Conservation (phyloP, 2,888 invertebrate species). For the Microctonus brassicae region DNA sequence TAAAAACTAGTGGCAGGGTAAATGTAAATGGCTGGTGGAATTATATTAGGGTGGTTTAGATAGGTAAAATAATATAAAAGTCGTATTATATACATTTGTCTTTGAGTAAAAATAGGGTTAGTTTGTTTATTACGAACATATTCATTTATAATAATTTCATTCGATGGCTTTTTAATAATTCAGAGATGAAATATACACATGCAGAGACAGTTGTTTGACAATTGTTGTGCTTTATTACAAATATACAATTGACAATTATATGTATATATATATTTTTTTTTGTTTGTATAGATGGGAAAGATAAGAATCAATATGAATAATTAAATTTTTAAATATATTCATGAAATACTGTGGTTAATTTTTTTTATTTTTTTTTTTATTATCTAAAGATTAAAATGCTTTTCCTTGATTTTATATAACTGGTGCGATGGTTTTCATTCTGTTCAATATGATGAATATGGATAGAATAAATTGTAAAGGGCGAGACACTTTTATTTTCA, state of each 20-base stretch:
- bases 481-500: not conserved
- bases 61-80: too few relatives aligned
- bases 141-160: not conserved
- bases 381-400: not conserved
- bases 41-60: not conserved
- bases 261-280: not conserved
- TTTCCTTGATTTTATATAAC: not conserved
- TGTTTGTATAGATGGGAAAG: not conserved
- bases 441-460: not conserved
- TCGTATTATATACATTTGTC: not conserved
- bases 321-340: not conserved
- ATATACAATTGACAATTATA: not conserved
- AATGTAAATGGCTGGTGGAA: not conserved
- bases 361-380: not conserved
- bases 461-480: not conserved
- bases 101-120: not conserved
- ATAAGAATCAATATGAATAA: not conserved
- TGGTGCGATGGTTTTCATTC: not conserved
- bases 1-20: not conserved
- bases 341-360: not conserved
- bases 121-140: not conserved
- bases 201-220: too few relatives aligned
- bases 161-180: not conserved
- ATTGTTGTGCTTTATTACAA: not conserved
- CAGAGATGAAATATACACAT: not conserved